These are phyloP conservation scores for Myrmecophaga tridactyla DNA, from an alignment of 2,113 vertebrate species.

Conservation along the genomic window DNA sequence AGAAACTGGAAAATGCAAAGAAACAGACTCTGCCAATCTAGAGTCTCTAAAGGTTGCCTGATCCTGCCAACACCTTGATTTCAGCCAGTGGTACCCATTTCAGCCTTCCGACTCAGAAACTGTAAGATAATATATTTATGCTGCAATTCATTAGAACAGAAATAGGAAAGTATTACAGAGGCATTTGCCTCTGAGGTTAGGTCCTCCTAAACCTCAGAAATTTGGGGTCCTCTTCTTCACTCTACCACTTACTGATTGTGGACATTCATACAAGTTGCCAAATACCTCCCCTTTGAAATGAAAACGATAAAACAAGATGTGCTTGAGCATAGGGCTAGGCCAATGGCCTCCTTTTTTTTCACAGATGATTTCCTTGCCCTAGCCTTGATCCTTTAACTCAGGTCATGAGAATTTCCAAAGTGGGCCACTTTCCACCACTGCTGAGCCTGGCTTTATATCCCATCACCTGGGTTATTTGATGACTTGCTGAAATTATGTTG, in stretches of 20 bases:
- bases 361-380: background rate
- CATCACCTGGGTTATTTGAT: background rate
- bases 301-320: background rate
- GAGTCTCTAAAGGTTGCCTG: too few species aligned
- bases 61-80: background rate
- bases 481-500: background rate
- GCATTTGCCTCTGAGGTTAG: background rate
- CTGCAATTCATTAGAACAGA: background rate
- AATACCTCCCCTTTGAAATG: background rate
- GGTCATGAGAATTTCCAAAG: background rate
- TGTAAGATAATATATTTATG: background rate
- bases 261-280: background rate
- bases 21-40: background rate
- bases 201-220: background rate
- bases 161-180: background rate
- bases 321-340: background rate
- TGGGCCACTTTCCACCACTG: background rate
- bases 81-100: background rate
- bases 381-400: background rate
- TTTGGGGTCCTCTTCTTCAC: background rate
- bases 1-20: background rate
- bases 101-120: background rate
- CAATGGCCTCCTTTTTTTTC: background rate
- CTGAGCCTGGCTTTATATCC: background rate
- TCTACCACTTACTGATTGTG: background rate